Percentiles rank a stretch among this genome's conserved stretches.
These are phyloP conservation scores for Hirtodrosophila trivittata DNA, from an alignment of 2,888 invertebrate genomes.

Conservation along the genomic window DNA sequence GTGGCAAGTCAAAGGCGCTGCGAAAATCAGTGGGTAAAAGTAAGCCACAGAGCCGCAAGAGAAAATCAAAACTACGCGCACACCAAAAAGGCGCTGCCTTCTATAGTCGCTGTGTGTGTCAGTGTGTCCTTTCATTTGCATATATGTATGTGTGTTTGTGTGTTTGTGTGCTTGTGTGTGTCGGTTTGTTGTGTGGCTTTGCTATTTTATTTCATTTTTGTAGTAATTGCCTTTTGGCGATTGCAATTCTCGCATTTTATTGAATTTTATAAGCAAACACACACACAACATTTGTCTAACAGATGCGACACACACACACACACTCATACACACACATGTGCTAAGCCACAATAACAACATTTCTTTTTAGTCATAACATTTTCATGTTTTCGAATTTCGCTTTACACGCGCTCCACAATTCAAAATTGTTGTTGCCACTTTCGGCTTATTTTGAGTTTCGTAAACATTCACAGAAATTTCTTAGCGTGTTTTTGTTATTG, in stretches of 20 bases:
- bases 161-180: slow-evolving; percentile 15
- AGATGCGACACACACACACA: slow-evolving; percentile 44
- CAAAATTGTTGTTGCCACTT: slow-evolving; percentile 42
- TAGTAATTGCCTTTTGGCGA: slow-evolving; percentile 73
- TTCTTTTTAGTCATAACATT: slow-evolving; percentile 67
- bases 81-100: slow-evolving; percentile 65
- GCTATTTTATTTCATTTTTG: slow-evolving; percentile 21
- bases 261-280: slow-evolving; percentile 72
- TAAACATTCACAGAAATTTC: slow-evolving; percentile 35
- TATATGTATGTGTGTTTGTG: slow-evolving; percentile 31
- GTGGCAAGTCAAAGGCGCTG: slow-evolving; percentile 54
- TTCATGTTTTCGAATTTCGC: slow-evolving; percentile 55
- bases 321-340: slow-evolving; percentile 29
- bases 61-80: slow-evolving; percentile 79
- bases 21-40: slow-evolving; percentile 63
- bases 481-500: slow-evolving; percentile 22
- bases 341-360: slow-evolving; percentile 71
- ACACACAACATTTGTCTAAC: slow-evolving; percentile 50
- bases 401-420: slow-evolving; percentile 45
- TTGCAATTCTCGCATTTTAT: slow-evolving; percentile 76
- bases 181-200: slow-evolving; percentile 40
- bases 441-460: slow-evolving; percentile 26
- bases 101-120: slow-evolving; percentile 33
- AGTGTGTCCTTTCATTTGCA: slow-evolving; percentile 55
- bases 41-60: slow-evolving; percentile 73